Percentiles rank a stretch among this genome's conserved stretches.
Evolutionary conservation across 1,140 invertebrate species (phyloP).

Genomic region (Caenorhabditis brenneri): DNA sequence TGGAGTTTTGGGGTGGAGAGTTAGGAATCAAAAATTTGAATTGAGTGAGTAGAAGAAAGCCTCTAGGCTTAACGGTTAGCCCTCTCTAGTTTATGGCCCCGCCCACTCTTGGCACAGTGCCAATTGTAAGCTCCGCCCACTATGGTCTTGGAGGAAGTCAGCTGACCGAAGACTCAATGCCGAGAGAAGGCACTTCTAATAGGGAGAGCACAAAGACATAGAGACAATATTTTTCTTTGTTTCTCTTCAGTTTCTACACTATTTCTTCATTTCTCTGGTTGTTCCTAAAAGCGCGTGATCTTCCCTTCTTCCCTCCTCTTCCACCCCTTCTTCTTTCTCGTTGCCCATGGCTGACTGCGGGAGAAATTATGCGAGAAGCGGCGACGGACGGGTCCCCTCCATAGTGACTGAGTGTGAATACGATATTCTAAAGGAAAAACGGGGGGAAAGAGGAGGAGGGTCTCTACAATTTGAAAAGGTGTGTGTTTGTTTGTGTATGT

Average conservation of each 20-base stretch:
- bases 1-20: neutral
- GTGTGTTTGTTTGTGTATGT: slow-evolving; percentile 42
- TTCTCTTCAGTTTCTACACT: neutral
- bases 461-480: slow-evolving; percentile 43
- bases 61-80: slow-evolving; percentile 22
- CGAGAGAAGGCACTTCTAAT: neutral
- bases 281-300: neutral
- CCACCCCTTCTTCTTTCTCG: too few species aligned
- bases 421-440: slow-evolving; percentile 32
- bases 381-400: neutral
- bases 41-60: neutral
- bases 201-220: slow-evolving; percentile 1
- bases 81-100: neutral
- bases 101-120: slow-evolving; percentile 7
- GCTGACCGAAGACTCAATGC: neutral
- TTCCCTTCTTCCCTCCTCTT: neutral
- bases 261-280: too few species aligned
- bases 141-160: slow-evolving; percentile 31
- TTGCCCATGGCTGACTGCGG: slow-evolving; percentile 34
- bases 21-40: slow-evolving; percentile 29
- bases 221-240: neutral
- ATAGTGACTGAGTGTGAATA: slow-evolving; percentile 42
- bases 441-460: neutral
- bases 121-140: neutral
- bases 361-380: slow-evolving; percentile 35